phyloP scores from a whole-genome alignment of 2,888 invertebrate genomes.

The Pandemis heparana region DNA sequence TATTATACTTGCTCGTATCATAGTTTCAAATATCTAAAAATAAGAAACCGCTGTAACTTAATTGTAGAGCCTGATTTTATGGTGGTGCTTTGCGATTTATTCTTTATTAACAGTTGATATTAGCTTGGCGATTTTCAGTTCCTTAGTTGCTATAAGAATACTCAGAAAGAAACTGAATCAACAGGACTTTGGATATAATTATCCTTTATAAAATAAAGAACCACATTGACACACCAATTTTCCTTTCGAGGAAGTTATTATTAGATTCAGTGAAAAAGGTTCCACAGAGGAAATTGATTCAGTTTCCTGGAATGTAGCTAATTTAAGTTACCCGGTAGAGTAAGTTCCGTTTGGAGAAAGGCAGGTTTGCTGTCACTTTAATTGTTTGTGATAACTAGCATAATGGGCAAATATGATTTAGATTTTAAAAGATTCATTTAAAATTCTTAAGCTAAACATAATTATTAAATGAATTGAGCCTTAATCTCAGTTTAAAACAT shows the following conservation, averaged over 20 bases:
- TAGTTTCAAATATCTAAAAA: not conserved
- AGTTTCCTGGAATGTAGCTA: not conserved
- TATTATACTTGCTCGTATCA: not conserved
- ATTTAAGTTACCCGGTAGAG: not conserved
- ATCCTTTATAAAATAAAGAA: not conserved
- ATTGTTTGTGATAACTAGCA: no score
- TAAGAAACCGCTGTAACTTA: not conserved
- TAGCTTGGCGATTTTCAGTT: conserved; percentile 23
- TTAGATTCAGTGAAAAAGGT: not conserved
- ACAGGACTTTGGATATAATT: no score
- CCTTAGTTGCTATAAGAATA: not conserved
- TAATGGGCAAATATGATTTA: no score
- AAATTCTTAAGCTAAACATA: no score
- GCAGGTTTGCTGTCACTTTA: not conserved
- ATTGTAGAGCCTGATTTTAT: not conserved
- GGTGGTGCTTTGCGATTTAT: not conserved
- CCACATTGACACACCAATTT: not conserved
- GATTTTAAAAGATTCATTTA: no score
- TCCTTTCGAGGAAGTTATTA: not conserved
- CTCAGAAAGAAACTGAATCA: not conserved
- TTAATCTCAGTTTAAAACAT: no score
- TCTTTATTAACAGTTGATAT: not conserved
- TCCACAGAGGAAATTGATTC: not conserved
- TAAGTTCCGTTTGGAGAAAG: not conserved
- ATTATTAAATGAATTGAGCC: no score